These are phyloP conservation scores for Lepus europaeus DNA, from an alignment of 2,113 vertebrate species.

Conservation along the genomic window DNA sequence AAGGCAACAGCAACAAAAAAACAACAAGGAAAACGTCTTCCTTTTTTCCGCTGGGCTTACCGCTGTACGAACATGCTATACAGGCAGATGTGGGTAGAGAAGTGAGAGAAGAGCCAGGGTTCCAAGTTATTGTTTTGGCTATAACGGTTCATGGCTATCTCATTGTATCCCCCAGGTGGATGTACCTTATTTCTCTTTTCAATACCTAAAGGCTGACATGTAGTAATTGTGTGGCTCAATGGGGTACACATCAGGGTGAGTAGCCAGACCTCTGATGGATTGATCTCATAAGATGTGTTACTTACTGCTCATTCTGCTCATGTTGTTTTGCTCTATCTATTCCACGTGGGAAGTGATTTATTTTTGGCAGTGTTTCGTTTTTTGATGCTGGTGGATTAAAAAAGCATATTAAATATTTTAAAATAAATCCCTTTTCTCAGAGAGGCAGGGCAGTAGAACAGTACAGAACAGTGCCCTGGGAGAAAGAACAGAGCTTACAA, in stretches of 20 bases:
- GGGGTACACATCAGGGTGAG: too few species aligned
- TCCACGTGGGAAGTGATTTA: background rate
- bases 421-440: background rate
- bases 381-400: background rate
- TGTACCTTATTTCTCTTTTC: background rate
- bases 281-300: background rate
- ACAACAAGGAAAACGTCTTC: background rate
- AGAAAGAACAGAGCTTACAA: background rate
- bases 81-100: background rate
- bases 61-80: background rate
- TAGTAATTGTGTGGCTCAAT: too few species aligned
- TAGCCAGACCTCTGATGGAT: too few species aligned
- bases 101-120: background rate
- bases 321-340: background rate
- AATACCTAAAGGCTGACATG: too few species aligned
- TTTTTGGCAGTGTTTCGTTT: background rate
- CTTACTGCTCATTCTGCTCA: background rate
- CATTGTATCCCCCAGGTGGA: background rate
- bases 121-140: background rate
- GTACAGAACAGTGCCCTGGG: background rate
- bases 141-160: background rate
- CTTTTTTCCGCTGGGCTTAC: background rate
- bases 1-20: background rate
- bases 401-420: conserved; percentile 25
- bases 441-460: background rate